Conservation (phyloP, 2,888 invertebrate species). For the Agonopterix subpropinquella region DNA sequence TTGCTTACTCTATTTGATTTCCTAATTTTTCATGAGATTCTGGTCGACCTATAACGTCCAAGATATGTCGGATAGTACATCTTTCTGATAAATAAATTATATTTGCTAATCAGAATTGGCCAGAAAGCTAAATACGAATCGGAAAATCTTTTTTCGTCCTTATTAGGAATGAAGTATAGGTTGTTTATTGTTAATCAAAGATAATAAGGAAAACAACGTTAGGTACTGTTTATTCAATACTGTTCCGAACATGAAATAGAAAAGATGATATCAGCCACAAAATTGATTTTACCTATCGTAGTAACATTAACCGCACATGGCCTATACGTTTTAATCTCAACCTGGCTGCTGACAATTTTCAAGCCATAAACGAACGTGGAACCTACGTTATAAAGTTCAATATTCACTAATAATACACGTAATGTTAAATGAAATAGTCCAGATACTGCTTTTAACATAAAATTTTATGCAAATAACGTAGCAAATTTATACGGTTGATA, state of each 20-base stretch:
- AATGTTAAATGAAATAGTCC: slow-evolving; percentile 15
- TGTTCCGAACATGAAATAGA: background rate
- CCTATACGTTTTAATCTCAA: slow-evolving; percentile 27
- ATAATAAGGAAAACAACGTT: too few relatives aligned
- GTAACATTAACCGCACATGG: slow-evolving; percentile 19
- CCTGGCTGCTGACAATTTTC: slow-evolving; percentile 2
- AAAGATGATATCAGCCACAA: slow-evolving; percentile 4
- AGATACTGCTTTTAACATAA: slow-evolving; percentile 30
- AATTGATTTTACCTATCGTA: slow-evolving; percentile 22
- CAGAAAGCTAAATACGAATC: too few relatives aligned
- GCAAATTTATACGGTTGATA: slow-evolving; percentile 35
- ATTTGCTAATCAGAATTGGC: too few relatives aligned
- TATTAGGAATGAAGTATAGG: too few relatives aligned
- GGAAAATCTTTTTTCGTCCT: too few relatives aligned
- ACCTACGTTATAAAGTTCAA: background rate
- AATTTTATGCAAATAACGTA: slow-evolving; percentile 44
- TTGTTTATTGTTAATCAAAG: too few relatives aligned
- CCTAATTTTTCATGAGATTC: too few relatives aligned
- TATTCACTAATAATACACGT: background rate
- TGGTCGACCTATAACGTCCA: too few relatives aligned
- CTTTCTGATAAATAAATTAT: too few relatives aligned
- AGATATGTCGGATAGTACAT: too few relatives aligned
- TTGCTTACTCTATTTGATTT: too few relatives aligned
- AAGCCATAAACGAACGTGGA: background rate
- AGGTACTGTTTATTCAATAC: too few relatives aligned